These are phyloP conservation scores for Urocynchramus pylzowi DNA, from an alignment of 2,113 vertebrate genomes.

Conservation along the genomic window DNA sequence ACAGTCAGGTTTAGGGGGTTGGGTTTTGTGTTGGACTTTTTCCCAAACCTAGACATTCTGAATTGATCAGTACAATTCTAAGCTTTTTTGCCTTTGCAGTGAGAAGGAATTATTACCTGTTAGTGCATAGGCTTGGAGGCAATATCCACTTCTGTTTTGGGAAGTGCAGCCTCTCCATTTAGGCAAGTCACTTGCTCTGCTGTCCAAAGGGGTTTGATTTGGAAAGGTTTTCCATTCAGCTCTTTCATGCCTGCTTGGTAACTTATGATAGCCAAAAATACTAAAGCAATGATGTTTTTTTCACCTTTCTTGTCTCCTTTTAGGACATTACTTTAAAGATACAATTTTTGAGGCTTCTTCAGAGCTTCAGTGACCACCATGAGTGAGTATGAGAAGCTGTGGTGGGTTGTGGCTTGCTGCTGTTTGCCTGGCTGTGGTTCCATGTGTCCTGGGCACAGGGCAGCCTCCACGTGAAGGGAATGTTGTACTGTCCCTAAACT, in stretches of 20 bases:
- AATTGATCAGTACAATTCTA: neutral
- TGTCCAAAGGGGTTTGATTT: neutral
- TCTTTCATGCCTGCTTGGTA: neutral
- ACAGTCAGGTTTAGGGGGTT: neutral
- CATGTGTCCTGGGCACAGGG: rapidly evolving
- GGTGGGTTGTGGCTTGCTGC: neutral
- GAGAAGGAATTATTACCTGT: neutral
- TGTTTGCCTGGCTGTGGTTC: neutral
- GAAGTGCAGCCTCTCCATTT: neutral
- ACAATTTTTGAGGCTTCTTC: slow-evolving; percentile 94
- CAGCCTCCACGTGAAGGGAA: neutral
- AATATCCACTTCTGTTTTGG: neutral
- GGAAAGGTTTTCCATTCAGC: neutral
- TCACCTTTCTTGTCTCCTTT: neutral
- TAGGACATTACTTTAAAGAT: slow-evolving; percentile 99
- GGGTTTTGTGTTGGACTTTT: neutral
- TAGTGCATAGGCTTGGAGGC: neutral
- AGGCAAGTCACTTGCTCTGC: neutral
- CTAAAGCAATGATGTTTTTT: neutral
- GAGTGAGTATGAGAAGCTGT: slow-evolving; percentile 82
- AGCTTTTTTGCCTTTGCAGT: neutral
- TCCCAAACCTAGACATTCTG: neutral
- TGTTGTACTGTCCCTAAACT: neutral
- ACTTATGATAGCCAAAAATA: neutral
- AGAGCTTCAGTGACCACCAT: slow-evolving; percentile 98